Evolutionary conservation across 2,113 vertebrate species (phyloP).

Genomic region (Rhagologus leucostigma): DNA sequence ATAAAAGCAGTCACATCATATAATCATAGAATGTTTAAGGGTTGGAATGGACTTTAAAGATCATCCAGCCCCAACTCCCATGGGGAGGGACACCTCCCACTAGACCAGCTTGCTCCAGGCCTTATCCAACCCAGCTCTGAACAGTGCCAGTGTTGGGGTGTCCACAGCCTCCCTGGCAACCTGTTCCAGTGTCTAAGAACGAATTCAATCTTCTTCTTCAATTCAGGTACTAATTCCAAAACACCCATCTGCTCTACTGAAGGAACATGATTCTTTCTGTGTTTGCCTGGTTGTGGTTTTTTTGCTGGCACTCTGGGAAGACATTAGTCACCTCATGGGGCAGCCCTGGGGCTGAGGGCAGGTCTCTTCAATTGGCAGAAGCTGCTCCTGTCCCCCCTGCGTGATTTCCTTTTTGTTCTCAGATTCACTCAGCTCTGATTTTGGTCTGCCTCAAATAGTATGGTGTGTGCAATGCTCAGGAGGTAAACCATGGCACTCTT

Average conservation of each 20-base stretch:
- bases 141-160: background rate
- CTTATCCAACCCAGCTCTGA: background rate
- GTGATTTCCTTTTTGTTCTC: background rate
- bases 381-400: background rate
- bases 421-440: background rate
- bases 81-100: background rate
- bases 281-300: background rate
- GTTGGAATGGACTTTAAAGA: background rate
- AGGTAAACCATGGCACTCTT: background rate
- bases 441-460: background rate
- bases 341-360: background rate
- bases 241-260: background rate
- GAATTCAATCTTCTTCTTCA: background rate
- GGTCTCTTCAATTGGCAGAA: background rate
- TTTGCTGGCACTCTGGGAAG: background rate
- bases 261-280: background rate
- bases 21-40: background rate
- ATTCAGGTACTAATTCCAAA: background rate
- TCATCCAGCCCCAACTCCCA: background rate
- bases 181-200: background rate
- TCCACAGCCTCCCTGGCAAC: background rate
- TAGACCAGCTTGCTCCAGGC: background rate
- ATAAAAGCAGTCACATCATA: background rate
- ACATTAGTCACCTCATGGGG: background rate
- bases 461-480: background rate